Base-by-base conservation (phyloP, 2,888 invertebrate genomes). In the Portevinia maculata region DNA sequence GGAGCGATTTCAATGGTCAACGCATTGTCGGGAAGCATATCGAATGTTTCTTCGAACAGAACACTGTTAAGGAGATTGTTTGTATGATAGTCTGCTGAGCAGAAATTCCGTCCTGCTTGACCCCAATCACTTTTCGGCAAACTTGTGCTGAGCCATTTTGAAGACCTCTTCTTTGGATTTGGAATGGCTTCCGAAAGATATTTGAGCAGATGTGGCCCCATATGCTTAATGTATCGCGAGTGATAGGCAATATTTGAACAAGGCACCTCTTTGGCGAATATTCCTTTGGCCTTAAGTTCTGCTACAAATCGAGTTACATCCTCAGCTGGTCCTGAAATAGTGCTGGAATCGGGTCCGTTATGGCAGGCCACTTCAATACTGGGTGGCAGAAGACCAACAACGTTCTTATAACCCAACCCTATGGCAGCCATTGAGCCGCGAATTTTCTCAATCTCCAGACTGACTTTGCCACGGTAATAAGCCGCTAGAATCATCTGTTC, bases 181-280 rank as follows among this genome's bases (percentile, higher is more conserved):
- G 93, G 93, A 50, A 96, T 94, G 0, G 94, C 93, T 87, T 93
- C 89, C 19, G 91, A 92, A 65, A 96, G 87, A 85, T 94, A 93
- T 60, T 93, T 92, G 1, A 94, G 88, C 41, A 97, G 92, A 41
- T 91, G 93, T 0, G 95, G 94, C 17, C 95, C 95, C 88, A 91
- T 89, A 15, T 93, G 92, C 2, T 93, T 92, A 86, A 98, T 96
- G 86, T 96, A 96, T 65, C 93, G 93, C 74, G 97, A 97, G 88
- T 98, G 98, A 87, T 97, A 98, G 0, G 98, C 96, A 85, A 97
- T 96, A 87, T 97, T 96, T 60, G 96, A 94, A 87, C 96, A 96
- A 21, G 96, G 94, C 0, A 98, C 97, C 87, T 96, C 94, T 83
- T 94, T 94, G 0, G 96, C 96, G 87, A 97, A 97, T 50, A 96